Evolutionary conservation across 2,888 invertebrate species (phyloP), one percentile per base, ranked within the genome.

Genomic region (Aspidapion aeneum): DNA sequence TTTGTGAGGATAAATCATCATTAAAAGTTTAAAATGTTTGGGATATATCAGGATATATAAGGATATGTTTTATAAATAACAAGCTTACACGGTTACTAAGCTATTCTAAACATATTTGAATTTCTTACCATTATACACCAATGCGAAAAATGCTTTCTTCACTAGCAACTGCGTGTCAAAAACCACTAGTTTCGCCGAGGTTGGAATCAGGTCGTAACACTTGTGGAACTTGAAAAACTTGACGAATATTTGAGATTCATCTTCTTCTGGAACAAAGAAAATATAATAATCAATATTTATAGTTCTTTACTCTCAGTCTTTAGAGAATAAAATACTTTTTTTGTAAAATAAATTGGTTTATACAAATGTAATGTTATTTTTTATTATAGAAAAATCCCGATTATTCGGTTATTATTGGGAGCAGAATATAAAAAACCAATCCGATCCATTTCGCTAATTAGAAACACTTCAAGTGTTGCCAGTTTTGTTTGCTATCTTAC

Each of bases 161-260:
- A 98, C 98, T 72, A 96, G 90, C 66, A 99, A 87, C 80, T 97
- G 94, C 55, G 98, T 99, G 84, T 99, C 99, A 82, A 99, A 99
- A 66, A 99, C 97, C 71, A 99, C 98, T 79, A 99, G 86, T 84
- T 99, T 99, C 72, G 98, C 97, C 75, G 98, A 98, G 66, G 97
- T 98, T 66, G 99, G 99, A 79, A 99, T 98, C 82, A 99, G 88
- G 85, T 99, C 99, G 84, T 99, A 99, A 82, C 98, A 98, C 83
- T 96, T 97, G 87, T 99, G 98, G 82, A 97, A 98, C 82, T 96
- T 95, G 90, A 99, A 98, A 86, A 99, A 99, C 82, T 97, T 97
- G 74, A 96, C 95, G 83, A 95, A 96, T 78, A 97, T 96, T 84
- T 96, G 94, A 77, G 94, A 94, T 83, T 96, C 96, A 84, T 97